Base-by-base conservation (phyloP, 2,888 invertebrate species). In the Drosophila mettleri region DNA sequence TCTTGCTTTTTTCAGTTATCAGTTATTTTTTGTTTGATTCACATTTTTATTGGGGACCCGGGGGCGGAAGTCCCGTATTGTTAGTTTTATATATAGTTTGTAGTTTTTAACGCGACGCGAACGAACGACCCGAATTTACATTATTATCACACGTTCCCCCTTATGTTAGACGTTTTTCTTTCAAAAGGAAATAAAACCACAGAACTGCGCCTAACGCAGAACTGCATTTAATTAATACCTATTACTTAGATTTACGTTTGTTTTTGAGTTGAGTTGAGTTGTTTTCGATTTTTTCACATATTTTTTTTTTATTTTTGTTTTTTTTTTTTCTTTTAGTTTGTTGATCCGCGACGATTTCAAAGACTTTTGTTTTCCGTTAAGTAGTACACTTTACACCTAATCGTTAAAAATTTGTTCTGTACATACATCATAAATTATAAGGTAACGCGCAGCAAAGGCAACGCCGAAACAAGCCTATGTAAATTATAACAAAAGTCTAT, bases 61-160 rank as follows among this genome's bases (percentile, higher is more conserved):
- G 92, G 91, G 92, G 92, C 92, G 92, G 90, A 90, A 88, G 90
- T 90, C 91, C 88, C 82, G 80, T 78, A 45, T 61, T 76, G 58
- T 72, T 76, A 76, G 51, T 78, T 68, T 46, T 69, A 62, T 59
- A 54, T 73, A 60, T 60, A 48, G 61, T 48, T 14, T 48, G 12
- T 20, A 55, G 61, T 58, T 83, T 80, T 78, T 74, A 79, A 72
- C 91, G 90, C 92, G 91, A 90, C 90, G 88, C 89, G 86, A 86
- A 88, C 88, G 88, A 85, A 87, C 90, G 90, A 91, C 88, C 85
- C 85, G 85, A 86, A 77, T 58, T 85, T 86, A 85, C 63, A 69
- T 83, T 87, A 83, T 87, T 90, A 90, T 90, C 90, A 89, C 90
- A 90, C 90, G 90, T 84, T 83, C 88, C 90, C 90, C 89, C 80